Base-by-base conservation (phyloP, 2,113 vertebrate species). In the Campylomormyrus tamandua region DNA sequence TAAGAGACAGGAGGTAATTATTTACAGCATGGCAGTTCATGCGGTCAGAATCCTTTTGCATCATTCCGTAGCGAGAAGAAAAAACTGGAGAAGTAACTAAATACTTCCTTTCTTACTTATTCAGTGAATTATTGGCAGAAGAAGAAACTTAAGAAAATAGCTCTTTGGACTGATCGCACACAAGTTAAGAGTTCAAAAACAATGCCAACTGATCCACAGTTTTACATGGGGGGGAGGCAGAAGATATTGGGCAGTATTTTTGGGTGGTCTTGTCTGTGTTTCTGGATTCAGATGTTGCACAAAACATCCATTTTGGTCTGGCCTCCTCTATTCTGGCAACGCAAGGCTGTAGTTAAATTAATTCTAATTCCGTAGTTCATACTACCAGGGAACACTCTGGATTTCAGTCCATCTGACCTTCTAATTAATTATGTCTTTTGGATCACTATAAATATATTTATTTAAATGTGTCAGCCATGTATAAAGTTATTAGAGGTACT, bases 1-100 rank as follows among this genome's bases (percentile, higher is more conserved):
- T 91, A 94, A 90, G 93, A 90, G 92, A 93, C 93, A 52, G 91
- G 88, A 88, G 46, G 53, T 88, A 74, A 90, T 89, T 90, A 91
- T 91, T 90, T 88, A 91, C 91, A 90, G 90, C 90, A 87, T 88
- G 90, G 70, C 89, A 52, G 89, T 88, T 39, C 90, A 91, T 86
- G 88, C 88, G 66, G 88, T 87, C 42, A 84, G 66, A 83, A 49
- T 42, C 88, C 88, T 89, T 58, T 87, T 80, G 35, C 84, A 87
- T 74, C 85, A 85, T 84, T 62, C 83, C 85, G 83, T 90, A 42
- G 39, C n/a, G 48, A 92, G 88, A 90, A 88, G 83, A 35, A 49
- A 27, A 83, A 49, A 74, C 31, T 58, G 52, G 8, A n/a, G 53
- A 66, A 62, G 56, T 88, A 15, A 50, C 80, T 24, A 84, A 89